phyloP scores from a whole-genome alignment of 92 coral and sea anemone genomes.

The Zoanthus sociatus region DNA sequence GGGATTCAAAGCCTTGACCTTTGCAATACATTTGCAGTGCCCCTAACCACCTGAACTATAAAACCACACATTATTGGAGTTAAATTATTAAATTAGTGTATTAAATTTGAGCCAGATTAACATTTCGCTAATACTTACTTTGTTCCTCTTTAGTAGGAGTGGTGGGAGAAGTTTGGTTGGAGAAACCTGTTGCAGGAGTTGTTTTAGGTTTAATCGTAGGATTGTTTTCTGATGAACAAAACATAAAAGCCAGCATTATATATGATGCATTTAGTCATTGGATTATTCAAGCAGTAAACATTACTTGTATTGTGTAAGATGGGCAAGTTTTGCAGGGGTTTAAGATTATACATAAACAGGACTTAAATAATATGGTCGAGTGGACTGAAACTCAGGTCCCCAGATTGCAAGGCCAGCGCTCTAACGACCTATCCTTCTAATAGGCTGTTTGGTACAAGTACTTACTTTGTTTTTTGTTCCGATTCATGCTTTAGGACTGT shows the following conservation, averaged over 20 bases:
- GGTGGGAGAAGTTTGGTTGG: conserved; percentile 54
- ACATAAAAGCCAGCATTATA: conserved; percentile 49
- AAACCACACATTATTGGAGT: conserved; percentile 34
- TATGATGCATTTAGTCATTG: conserved; percentile 52
- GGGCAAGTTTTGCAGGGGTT: conserved; percentile 51
- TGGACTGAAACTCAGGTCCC: conserved; percentile 49
- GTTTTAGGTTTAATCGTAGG: conserved; percentile 27
- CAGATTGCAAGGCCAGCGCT: conserved; percentile 45
- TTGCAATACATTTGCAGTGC: conserved; percentile 34
- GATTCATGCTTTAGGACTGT: conserved; percentile 41
- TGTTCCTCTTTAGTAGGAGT: conserved; percentile 59
- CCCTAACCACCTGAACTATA: conserved; percentile 24
- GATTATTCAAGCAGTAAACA: conserved; percentile 51
- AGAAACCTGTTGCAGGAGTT: conserved; percentile 39
- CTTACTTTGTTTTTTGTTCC: conserved; percentile 43
- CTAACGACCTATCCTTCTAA: conserved; percentile 42
- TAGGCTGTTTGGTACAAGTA: conserved; percentile 39
- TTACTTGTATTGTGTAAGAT: conserved; percentile 49
- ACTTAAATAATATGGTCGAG: conserved; percentile 46
- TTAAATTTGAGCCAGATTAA: conserved; percentile 33
- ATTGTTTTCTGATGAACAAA: conserved; percentile 37
- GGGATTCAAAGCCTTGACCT: conserved; percentile 21
- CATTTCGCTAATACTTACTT: conserved; percentile 55
- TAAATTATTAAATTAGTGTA: conserved; percentile 12
- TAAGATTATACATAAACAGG: conserved; percentile 48